phyloP scores from a whole-genome alignment of 2,113 vertebrate genomes.

The Tichodroma muraria region DNA sequence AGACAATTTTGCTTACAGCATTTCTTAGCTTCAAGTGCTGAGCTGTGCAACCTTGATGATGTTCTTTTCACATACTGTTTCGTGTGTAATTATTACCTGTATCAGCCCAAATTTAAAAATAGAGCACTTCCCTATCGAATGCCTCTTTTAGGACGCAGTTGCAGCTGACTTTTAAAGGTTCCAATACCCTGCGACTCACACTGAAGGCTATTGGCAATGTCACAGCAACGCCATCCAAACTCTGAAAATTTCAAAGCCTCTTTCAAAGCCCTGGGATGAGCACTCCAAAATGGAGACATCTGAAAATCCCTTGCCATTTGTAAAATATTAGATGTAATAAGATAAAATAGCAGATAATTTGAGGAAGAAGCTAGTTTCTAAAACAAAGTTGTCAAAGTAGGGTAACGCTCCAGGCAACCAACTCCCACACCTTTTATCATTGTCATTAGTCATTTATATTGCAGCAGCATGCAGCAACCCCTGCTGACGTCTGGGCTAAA shows the following conservation, averaged over 20 bases:
- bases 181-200: background rate
- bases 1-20: constrained; percentile 24
- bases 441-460: constrained; percentile 62
- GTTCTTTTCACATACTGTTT: constrained; percentile 42
- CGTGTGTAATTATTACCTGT: constrained; percentile 44
- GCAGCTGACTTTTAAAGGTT: background rate
- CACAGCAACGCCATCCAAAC: background rate
- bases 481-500: constrained; percentile 54
- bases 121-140: background rate
- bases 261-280: background rate
- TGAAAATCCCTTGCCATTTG: background rate
- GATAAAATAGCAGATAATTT: constrained; percentile 22
- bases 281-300: background rate
- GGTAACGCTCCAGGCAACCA: constrained; percentile 52
- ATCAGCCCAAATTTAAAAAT: constrained; percentile 48
- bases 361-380: constrained; percentile 2
- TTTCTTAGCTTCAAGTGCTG: constrained; percentile 42
- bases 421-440: constrained; percentile 59
- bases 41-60: constrained; percentile 55
- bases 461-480: constrained; percentile 56
- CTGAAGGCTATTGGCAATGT: background rate
- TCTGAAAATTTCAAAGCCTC: background rate
- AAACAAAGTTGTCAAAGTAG: constrained; percentile 48
- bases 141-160: background rate
- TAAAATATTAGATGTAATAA: background rate